Evolutionary conservation across 2,797 vertebrate species (phyloP).

Genomic region (Glossophaga mutica): DNA sequence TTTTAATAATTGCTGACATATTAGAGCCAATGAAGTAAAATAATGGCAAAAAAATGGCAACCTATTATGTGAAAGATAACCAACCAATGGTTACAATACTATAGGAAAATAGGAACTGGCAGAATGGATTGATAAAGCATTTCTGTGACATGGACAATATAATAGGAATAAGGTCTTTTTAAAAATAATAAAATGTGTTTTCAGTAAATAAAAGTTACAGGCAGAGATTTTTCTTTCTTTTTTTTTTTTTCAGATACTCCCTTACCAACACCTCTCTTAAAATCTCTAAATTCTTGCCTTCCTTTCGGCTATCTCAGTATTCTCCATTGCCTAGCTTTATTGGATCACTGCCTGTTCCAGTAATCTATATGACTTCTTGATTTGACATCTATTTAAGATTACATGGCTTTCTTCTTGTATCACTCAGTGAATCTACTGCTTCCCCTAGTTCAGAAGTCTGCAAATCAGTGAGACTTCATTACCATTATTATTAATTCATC

Average conservation of each 20-base stretch:
- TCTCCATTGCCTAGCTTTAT: not conserved
- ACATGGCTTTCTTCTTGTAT: not conserved
- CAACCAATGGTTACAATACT: not conserved
- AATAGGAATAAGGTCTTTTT: not conserved
- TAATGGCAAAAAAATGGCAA: not conserved
- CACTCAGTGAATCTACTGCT: not conserved
- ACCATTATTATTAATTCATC: not conserved
- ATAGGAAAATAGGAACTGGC: not conserved
- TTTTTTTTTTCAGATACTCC: not conserved
- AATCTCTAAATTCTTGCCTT: not conserved
- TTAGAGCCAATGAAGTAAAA: not conserved
- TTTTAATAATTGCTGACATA: not conserved
- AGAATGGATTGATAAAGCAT: not conserved
- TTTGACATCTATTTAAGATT: not conserved
- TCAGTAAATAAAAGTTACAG: not conserved
- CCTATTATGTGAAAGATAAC: not conserved
- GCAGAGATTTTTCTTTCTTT: not conserved
- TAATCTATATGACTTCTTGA: not conserved
- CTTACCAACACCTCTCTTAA: not conserved
- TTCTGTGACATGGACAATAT: not conserved
- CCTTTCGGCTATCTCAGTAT: not conserved
- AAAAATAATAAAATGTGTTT: constrained; percentile 1
- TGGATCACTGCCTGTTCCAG: not conserved
- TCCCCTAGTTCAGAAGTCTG: not conserved
- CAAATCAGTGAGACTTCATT: not conserved